Conservation (phyloP, 2,888 invertebrate genomes). For the Tetropium fuscum region DNA sequence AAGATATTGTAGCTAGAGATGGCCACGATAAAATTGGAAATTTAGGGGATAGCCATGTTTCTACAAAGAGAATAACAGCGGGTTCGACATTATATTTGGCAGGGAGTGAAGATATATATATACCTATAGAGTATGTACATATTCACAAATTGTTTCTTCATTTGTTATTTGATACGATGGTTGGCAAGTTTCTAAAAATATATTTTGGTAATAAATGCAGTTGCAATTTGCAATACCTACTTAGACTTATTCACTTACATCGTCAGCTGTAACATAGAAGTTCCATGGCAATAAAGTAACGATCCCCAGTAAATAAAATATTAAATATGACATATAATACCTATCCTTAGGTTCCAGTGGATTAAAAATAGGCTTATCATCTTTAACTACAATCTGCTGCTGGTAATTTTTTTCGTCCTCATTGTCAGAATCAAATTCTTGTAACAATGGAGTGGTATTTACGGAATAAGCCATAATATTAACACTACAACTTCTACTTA, state of each 20-base stretch:
- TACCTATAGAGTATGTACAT: conserved; percentile 7
- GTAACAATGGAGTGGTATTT: conserved; percentile 68
- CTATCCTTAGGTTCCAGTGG: conserved; percentile 69
- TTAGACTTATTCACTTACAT: conserved; percentile 80
- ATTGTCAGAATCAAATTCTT: conserved; percentile 64
- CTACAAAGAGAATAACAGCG: too few relatives aligned
- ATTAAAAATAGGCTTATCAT: conserved; percentile 58
- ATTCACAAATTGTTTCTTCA: conserved; percentile 15
- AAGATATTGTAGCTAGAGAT: too few relatives aligned
- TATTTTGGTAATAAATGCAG: too few relatives aligned
- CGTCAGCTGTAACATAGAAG: conserved; percentile 94
- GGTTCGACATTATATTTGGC: too few relatives aligned
- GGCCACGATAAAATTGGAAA: too few relatives aligned
- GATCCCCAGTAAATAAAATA: conserved; percentile 91
- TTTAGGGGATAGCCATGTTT: too few relatives aligned
- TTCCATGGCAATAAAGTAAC: conserved; percentile 95
- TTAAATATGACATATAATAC: conserved; percentile 81
- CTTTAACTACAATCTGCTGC: conserved; percentile 35
- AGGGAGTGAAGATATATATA: too few relatives aligned
- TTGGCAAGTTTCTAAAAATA: too few relatives aligned
- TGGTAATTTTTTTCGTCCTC: conserved; percentile 52
- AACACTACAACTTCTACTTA: conserved; percentile 59
- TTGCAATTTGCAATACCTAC: too few relatives aligned
- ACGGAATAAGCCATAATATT: conserved; percentile 51
- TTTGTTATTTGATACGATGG: too few relatives aligned